Evolutionary conservation across 2,888 invertebrate species (phyloP).

Genomic region (Microplitis manilae): DNA sequence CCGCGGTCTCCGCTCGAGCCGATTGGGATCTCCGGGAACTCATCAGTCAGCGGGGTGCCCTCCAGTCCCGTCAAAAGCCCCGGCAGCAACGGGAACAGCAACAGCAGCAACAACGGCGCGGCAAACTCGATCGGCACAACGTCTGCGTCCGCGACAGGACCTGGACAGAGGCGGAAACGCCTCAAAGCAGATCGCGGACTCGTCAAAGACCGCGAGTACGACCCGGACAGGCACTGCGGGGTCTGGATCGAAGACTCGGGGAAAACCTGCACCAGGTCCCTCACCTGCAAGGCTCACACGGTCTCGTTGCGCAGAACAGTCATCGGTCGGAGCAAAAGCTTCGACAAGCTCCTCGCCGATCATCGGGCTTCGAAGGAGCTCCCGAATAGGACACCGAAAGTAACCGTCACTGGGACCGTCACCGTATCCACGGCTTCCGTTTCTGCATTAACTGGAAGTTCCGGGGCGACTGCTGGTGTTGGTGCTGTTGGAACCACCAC

Average conservation of each 20-base stretch:
- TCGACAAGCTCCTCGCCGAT: slow-evolving; percentile 83
- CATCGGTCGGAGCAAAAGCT: slow-evolving; percentile 80
- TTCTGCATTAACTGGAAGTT: slow-evolving; percentile 35
- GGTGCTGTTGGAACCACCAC: slow-evolving; percentile 74
- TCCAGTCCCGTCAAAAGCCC: slow-evolving; percentile 67
- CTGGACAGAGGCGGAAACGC: slow-evolving; percentile 66
- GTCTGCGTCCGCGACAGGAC: slow-evolving; percentile 14
- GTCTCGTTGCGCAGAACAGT: slow-evolving; percentile 81
- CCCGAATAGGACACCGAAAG: slow-evolving; percentile 58
- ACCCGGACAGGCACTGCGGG: slow-evolving; percentile 88
- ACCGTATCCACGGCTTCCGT: slow-evolving; percentile 50
- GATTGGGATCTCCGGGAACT: slow-evolving; percentile 57
- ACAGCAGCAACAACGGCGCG: slow-evolving; percentile 4
- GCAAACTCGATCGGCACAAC: background rate
- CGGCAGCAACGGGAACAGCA: slow-evolving; percentile 49
- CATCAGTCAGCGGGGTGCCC: slow-evolving; percentile 38
- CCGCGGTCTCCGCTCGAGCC: slow-evolving; percentile 67
- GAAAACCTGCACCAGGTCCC: slow-evolving; percentile 84
- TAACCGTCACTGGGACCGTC: slow-evolving; percentile 56
- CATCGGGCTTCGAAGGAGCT: slow-evolving; percentile 80
- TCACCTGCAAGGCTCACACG: slow-evolving; percentile 82
- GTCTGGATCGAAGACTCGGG: slow-evolving; percentile 80
- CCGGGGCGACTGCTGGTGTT: slow-evolving; percentile 65
- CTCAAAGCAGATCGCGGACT: slow-evolving; percentile 67
- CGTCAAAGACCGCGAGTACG: slow-evolving; percentile 79